Evolutionary conservation across 2,113 vertebrate genomes (phyloP).

Genomic region (Leptocoma aspasia): DNA sequence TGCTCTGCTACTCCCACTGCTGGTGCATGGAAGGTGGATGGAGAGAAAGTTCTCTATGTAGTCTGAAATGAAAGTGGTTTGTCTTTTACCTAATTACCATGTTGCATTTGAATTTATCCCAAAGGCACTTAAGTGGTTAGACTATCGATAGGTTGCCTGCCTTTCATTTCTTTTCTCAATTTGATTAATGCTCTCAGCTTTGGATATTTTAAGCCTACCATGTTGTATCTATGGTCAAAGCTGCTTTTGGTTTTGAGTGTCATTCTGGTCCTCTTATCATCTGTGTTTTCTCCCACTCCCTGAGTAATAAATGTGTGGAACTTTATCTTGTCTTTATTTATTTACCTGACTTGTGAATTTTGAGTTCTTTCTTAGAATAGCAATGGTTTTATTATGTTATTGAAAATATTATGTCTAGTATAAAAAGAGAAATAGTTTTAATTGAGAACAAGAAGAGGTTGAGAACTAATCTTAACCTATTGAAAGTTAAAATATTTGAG

Average conservation of each 20-base stretch:
- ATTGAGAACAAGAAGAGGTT: neutral
- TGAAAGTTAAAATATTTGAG: neutral
- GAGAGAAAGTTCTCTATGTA: neutral
- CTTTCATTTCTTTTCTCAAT: slow-evolving; percentile 30
- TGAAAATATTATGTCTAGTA: neutral
- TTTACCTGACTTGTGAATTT: neutral
- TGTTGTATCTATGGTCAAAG: neutral
- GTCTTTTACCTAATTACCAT: neutral
- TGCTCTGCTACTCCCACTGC: neutral
- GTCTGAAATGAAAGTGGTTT: neutral
- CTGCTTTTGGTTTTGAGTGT: neutral
- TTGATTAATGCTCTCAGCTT: neutral
- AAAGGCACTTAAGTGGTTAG: neutral
- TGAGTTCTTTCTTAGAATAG: neutral
- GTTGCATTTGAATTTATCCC: neutral
- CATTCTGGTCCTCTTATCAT: neutral
- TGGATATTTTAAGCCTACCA: neutral
- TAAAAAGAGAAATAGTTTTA: neutral
- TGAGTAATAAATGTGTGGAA: neutral
- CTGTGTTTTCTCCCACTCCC: accelerated
- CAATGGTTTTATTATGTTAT: neutral
- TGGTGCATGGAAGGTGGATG: neutral
- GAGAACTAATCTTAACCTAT: neutral
- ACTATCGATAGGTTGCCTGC: neutral
- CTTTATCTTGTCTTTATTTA: neutral